A percentile compares a stretch with the other conserved stretches of the same genome.
phyloP scores from a whole-genome alignment of 2,113 vertebrate species.

The Campylomormyrus numenius region DNA sequence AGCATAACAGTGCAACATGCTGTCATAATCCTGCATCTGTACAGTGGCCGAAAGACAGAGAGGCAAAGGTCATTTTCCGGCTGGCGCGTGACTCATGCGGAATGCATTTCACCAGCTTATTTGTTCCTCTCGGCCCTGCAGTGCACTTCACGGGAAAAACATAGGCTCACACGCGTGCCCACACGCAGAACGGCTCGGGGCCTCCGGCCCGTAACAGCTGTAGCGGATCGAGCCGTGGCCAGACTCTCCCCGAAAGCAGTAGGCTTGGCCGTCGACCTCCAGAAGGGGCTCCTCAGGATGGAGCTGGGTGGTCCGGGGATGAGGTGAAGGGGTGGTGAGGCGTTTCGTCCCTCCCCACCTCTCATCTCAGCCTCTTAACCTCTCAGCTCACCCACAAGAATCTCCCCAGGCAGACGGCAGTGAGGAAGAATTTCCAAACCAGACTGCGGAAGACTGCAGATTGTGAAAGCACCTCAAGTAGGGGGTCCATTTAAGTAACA shows the following conservation, averaged over 20 bases:
- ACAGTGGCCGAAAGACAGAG: constrained; percentile 10
- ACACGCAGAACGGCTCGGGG: not conserved
- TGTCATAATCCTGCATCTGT: constrained; percentile 11
- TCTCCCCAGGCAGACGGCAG: not conserved
- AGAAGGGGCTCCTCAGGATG: not conserved
- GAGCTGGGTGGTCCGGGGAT: not conserved
- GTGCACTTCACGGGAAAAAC: not conserved
- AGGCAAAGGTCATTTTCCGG: constrained; percentile 25
- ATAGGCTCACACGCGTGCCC: constrained; percentile 8
- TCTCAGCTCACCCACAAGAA: constrained; percentile 6
- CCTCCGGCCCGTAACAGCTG: constrained; percentile 25
- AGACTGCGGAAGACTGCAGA: not conserved
- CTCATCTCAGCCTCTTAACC: not conserved
- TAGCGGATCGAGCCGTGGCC: constrained; percentile 24
- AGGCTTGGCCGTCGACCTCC: not conserved
- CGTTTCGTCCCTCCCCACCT: not conserved
- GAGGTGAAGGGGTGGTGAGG: not conserved
- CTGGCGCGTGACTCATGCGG: constrained; percentile 13
- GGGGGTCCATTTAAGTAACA: not conserved
- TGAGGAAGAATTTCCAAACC: not conserved
- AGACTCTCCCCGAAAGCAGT: constrained; percentile 18
- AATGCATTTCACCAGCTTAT: constrained; percentile 9
- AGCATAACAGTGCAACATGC: not conserved
- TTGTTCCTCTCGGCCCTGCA: not conserved
- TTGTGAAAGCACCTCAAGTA: not conserved